A percentile compares a stretch with the other conserved stretches of the same genome.
These are phyloP conservation scores for Clusia tigrina DNA, from an alignment of 2,888 invertebrate species.

Conservation along the genomic window DNA sequence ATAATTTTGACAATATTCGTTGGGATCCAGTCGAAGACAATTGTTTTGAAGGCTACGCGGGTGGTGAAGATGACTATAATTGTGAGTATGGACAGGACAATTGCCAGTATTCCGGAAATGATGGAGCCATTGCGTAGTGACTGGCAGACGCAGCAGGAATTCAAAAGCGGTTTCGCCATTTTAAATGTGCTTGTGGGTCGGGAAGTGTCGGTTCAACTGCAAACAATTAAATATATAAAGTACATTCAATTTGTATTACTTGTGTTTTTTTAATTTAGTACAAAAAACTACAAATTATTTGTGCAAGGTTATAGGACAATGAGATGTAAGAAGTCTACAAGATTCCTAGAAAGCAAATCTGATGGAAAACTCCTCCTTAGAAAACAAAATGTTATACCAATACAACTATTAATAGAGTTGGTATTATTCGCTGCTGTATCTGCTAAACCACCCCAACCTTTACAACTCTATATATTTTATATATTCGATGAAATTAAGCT, in stretches of 20 bases:
- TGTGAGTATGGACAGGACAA: constrained; percentile 76
- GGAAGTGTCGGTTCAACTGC: background rate
- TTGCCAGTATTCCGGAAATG: constrained; percentile 75
- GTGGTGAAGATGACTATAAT: constrained; percentile 74
- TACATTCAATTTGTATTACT: background rate
- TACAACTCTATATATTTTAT: no score
- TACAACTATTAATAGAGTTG: no score
- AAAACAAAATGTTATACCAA: no score
- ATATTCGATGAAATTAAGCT: no score
- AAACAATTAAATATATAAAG: background rate
- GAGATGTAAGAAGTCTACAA: no score
- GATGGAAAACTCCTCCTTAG: no score
- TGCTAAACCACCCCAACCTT: no score
- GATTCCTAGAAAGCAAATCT: no score
- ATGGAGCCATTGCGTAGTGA: constrained; percentile 78
- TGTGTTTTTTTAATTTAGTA: no score
- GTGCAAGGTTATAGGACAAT: no score
- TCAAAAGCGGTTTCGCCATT: constrained; percentile 67
- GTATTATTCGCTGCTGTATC: no score
- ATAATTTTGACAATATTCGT: constrained; percentile 78
- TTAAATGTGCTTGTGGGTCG: constrained; percentile 26
- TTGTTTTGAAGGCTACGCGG: constrained; percentile 77
- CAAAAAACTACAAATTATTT: no score
- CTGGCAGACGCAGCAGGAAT: constrained; percentile 76
- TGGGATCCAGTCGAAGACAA: constrained; percentile 76